Evolutionary conservation across 2,888 invertebrate species (phyloP), one percentile per base, ranked within the genome.

Genomic region (Lycocerus yunnanus): DNA sequence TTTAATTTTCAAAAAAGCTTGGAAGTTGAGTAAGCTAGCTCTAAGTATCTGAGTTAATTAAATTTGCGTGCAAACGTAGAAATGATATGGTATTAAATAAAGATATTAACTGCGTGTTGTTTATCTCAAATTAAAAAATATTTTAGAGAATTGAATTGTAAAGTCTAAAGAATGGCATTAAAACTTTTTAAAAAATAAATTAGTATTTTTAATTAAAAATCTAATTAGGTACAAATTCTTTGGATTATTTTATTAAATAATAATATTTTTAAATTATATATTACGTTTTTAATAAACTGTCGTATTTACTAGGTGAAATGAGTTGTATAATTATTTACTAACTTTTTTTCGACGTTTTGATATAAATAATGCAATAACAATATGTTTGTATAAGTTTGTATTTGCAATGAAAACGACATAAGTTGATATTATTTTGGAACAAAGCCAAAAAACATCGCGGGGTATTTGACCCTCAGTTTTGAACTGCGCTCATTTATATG

Each of bases 381-480:
- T 76, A 73, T 76, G 73, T 76, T 73, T 69, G 67, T 63, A 68
- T 61, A 67, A 68, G 68, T 69, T 72, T 63, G 65, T 70, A 59
- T 73, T 61, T 27, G 27, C 69, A 27, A 68, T 71, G 70, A 68
- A 72, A 68, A 67, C 58, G 73, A 70, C 59, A 73, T 67, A 72
- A 73, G 69, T 75, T 73, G 73, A 63, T 71, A 72, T 66, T 67
- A 69, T 70, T 59, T 73, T 76, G 76, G 76, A 76, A 73, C 63
- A 59, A 58, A 60, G 76, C 76, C 76, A 76, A 73, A 73, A 68
- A 68, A 73, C 68, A 70, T 70, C 61, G 67, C 58, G 68, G 73
- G 72, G 71, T 73, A 21, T 73, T 76, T 76, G 76, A 73, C 72
- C 75, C 73, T 15, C 65, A 15, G 15, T 59, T 58, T 15, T 24